phyloP scores from a whole-genome alignment of 2,113 vertebrate genomes.

The Bucco capensis region DNA sequence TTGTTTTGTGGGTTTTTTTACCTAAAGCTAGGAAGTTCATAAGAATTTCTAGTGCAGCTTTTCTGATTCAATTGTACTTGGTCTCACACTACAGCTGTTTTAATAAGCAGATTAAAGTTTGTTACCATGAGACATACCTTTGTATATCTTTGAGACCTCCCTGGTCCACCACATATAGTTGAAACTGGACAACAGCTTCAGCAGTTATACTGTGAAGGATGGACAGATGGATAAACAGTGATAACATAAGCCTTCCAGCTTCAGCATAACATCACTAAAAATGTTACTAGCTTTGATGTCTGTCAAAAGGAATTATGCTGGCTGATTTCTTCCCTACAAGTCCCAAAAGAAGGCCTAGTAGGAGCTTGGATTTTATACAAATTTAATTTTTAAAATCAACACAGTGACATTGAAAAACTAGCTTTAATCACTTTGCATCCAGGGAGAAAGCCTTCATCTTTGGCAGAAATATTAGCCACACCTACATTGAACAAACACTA shows the following conservation, averaged over 20 bases:
- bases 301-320: not conserved
- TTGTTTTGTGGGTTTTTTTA: fast-evolving
- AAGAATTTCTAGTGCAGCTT: not conserved
- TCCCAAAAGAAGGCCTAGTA: not conserved
- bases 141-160: not conserved
- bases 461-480: not conserved
- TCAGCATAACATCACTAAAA: not conserved
- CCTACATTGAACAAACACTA: not conserved
- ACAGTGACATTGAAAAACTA: not conserved
- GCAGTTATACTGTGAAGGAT: not conserved
- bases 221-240: not conserved
- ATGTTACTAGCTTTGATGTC: not conserved
- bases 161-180: not conserved
- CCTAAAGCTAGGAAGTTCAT: not conserved
- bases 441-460: not conserved
- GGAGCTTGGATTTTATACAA: not conserved
- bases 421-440: not conserved
- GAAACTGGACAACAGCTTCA: not conserved
- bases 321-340: not conserved
- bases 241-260: not conserved
- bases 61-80: not conserved
- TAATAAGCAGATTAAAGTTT: not conserved
- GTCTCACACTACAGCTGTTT: not conserved
- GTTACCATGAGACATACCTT: not conserved
- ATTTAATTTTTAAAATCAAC: not conserved